phyloP scores from a whole-genome alignment of 1,140 invertebrate species.

The Magallana angulata region DNA sequence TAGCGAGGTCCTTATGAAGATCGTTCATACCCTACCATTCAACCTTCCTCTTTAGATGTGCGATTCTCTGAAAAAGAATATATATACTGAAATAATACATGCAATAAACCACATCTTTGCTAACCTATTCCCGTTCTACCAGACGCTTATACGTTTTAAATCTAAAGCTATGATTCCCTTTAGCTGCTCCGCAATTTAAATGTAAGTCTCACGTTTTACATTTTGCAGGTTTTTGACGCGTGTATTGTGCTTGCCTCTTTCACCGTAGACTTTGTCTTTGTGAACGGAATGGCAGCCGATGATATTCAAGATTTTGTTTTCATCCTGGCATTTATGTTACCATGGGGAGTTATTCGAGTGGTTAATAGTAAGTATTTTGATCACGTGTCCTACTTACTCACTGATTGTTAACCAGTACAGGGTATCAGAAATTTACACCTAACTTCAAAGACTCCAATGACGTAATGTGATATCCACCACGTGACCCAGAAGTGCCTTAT shows the following conservation, averaged over 20 bases:
- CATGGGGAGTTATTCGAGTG: slow-evolving; percentile 76
- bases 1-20: too few species aligned
- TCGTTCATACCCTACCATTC: too few species aligned
- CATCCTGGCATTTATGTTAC: slow-evolving; percentile 74
- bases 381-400: background rate
- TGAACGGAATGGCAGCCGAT: slow-evolving; percentile 70
- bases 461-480: background rate
- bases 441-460: background rate
- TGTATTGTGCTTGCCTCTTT: slow-evolving; percentile 71
- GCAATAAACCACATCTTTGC: too few species aligned
- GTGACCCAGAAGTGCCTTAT: background rate
- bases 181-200: background rate
- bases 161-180: too few species aligned
- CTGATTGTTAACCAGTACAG: too few species aligned
- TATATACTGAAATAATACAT: too few species aligned
- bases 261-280: slow-evolving; percentile 73
- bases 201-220: background rate
- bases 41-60: too few species aligned
- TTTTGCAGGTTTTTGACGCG: slow-evolving; percentile 75
- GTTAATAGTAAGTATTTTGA: slow-evolving; percentile 73
- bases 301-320: slow-evolving; percentile 73
- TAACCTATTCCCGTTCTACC: too few species aligned
- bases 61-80: too few species aligned
- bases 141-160: too few species aligned
- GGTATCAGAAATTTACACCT: too few species aligned